Evolutionary conservation across 2,888 invertebrate genomes (phyloP), one percentile per base, ranked within the genome.

Genomic region (Minunthozetes semirufus): DNA sequence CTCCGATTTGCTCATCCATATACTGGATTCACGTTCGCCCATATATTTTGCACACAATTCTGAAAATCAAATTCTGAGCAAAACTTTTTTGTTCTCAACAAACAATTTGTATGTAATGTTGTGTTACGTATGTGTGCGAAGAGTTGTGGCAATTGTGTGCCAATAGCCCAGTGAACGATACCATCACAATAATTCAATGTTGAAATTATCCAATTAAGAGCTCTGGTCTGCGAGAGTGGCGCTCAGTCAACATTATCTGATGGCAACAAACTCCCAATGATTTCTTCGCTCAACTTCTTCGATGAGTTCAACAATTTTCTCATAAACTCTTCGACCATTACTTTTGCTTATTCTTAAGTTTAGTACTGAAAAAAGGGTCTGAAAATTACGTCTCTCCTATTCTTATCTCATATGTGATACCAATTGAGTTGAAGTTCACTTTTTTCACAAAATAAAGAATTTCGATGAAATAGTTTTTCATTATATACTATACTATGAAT

Each of bases 141-240:
- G 19, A 25, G 25, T 53, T 53, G 53, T 53, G 53, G 19, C 19
- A 19, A 53, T 22, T 53, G 61, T 61, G 61, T 61, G 61, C 61
- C 61, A 27, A 61, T 61, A 61, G 61, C 61, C 61, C 61, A 61
- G 61, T 61, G 61, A 27, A 29, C 27, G 17, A 61, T 61, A 61
- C 61, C 61, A 61, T 61, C 61, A 61, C 61, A 61, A 61, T 61
- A 61, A 61, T 61, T 61, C 61, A 61, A 17, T 61, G 61, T 61
- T 61, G 61, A 61, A 61, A 61, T 61, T 61, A 61, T 17, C 29
- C 61, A 61, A 61, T 61, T 61, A 61, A 61, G 61, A n/a, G 27
- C 11, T 29, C 42, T 61, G 25, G 61, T 25, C 61, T 61, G 61
- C 27, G 50, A 50, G 19, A 27, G 61, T 61, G 61, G 61, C 61